Evolutionary conservation across 2,888 invertebrate species (phyloP), one percentile per base, ranked within the genome.

Genomic region (Epinotia nisella): DNA sequence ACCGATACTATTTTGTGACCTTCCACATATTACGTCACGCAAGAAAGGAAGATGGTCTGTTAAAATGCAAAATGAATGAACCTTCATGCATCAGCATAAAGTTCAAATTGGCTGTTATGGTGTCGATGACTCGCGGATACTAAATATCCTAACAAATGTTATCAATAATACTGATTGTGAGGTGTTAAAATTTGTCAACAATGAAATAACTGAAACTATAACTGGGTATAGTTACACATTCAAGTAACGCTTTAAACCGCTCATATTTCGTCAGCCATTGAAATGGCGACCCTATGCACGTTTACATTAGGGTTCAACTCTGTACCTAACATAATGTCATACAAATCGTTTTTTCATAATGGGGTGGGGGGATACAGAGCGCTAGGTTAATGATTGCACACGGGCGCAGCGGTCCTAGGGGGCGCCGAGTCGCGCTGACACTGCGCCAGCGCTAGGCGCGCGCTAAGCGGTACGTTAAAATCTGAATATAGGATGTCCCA

Each of bases 171-270:
- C 61, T 21, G 41, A 10, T 15, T 9, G 29, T 13, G 5, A 41
- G 15, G 5, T 15, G 15, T 7, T 45, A 19, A 24, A 11, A 7
- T n/a, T n/a, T n/a, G 35, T 19, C n/a, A 39, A 55, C 55, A 81
- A 78, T 79, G 79, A 82, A 74, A 83, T 78, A 77, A 77, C 61
- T 73, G 78, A 75, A 79, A 82, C 82, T 85, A 83, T 84, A 83
- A 71, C 74, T 19, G 17, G 35, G 78, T 82, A 82, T 81, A 84
- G 81, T 80, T 61, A 81, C 78, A 75, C 78, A 82, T 82, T 80
- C 76, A 77, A 76, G 76, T 61, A 71, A 64, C 51, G 2, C 64
- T 56, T 56, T 41, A 24, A 65, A 51, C 41, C 2, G 41, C 41
- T 3, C 41, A 41, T 41, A 13, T 41, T 13, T 9, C 39, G 41